A percentile compares a stretch with the other conserved stretches of the same genome.
These are phyloP conservation scores for Rhopalosiphum nymphaeae DNA, from an alignment of 2,888 invertebrate species.

Conservation along the genomic window DNA sequence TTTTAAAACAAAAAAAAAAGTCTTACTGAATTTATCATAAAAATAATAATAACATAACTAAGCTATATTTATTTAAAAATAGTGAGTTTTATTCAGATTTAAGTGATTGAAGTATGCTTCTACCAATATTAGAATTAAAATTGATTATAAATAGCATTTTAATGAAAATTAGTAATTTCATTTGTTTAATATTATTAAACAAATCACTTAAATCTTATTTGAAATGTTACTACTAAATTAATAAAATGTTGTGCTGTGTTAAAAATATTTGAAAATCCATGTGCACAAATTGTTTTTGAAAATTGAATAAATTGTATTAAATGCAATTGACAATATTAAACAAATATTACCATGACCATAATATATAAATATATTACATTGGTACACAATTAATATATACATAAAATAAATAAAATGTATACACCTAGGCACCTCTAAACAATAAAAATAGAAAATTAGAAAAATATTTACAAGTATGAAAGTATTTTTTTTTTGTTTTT, in stretches of 20 bases:
- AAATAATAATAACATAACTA: neutral
- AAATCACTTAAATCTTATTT: conserved; percentile 10
- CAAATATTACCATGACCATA: neutral
- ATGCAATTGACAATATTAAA: neutral
- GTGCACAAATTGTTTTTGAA: neutral
- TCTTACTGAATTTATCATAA: neutral
- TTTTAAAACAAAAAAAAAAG: neutral
- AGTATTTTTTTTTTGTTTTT: neutral
- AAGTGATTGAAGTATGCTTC: neutral
- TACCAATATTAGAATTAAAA: neutral
- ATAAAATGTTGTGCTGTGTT: neutral
- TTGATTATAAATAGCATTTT: neutral
- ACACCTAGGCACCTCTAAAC: neutral
- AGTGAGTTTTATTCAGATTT: neutral
- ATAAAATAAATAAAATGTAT: neutral
- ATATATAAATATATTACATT: neutral
- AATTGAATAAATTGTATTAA: neutral
- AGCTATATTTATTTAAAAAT: neutral
- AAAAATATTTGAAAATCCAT: conserved; percentile 10
- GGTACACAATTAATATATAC: neutral
- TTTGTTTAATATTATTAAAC: neutral
- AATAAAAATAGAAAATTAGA: neutral
- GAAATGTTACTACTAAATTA: neutral
- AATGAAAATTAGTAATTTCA: neutral
- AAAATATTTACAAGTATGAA: neutral